Evolutionary conservation across 2,888 invertebrate genomes (phyloP), one percentile per base, ranked within the genome.

Genomic region (Gandaritis pyraliata): DNA sequence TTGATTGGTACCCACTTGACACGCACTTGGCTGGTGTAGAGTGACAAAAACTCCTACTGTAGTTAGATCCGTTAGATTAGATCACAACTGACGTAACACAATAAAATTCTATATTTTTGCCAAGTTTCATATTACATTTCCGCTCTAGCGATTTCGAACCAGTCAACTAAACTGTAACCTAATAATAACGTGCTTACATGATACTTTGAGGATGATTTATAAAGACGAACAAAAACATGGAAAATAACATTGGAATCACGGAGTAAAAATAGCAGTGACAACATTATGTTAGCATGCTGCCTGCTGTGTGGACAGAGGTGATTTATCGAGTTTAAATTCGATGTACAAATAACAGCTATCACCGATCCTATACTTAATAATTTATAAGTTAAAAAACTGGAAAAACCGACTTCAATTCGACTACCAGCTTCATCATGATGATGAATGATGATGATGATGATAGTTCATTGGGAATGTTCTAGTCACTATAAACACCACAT

Each of bases 201-300:
- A 13, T 50, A 41, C 13, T 48, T 52, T 43, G 15, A 62, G 8
- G 50, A 54, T 63, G 46, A 54, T 58, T 50, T 45, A 50, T 30
- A 46, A 54, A 39, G 54, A 46, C 39, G 39, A 30, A 45, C 45
- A 46, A 54, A 49, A 58, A 55, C 45, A 30, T 0, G 41, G 18
- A 23, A 58, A 63, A 58, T 46, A 59, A 43, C 47, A 36, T 45
- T 43, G 13, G 45, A 51, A 30, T 50, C 58, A 54, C 46, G 23
- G 13, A 41, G 36, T 55, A 52, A 47, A 50, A 58, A 55, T 58
- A 63, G 55, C 51, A 18, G 50, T 58, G 63, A 55, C 57, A 58
- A 12, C n/a, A 11, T 3, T 23, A 18, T 6, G 1, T 11, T 23
- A 46, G 10, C 18, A 39, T 23, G 46, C 11, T 23, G 43, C 43